These are phyloP conservation scores for Nomada fabriciana DNA, from an alignment of 2,888 invertebrate species.

Conservation along the genomic window DNA sequence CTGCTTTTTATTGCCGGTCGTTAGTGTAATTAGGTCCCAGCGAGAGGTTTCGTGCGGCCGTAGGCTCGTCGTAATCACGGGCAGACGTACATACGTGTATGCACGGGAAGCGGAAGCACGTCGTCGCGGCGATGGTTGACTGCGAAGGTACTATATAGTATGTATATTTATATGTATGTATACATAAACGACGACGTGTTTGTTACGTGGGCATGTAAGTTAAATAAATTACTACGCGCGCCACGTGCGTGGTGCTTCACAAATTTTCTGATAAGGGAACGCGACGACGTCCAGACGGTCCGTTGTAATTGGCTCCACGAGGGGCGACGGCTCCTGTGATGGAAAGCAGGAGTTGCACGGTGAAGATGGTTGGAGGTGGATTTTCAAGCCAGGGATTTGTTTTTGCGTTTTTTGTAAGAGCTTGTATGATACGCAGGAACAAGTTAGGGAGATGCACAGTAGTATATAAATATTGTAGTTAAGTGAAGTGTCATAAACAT, in stretches of 20 bases:
- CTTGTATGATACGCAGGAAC: no score
- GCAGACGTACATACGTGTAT: constrained; percentile 35
- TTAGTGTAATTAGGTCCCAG: constrained; percentile 72
- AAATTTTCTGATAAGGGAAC: constrained; percentile 44
- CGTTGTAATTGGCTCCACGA: constrained; percentile 32
- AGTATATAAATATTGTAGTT: no score
- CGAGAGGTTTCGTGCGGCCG: constrained; percentile 42
- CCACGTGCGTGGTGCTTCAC: constrained; percentile 18
- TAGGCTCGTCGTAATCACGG: constrained; percentile 53
- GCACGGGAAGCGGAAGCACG: constrained; percentile 47
- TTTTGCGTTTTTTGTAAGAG: no score
- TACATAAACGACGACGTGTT: constrained; percentile 13
- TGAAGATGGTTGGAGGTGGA: no score
- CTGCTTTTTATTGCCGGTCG: constrained; percentile 73
- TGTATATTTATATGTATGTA: no score
- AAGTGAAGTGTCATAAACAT: no score
- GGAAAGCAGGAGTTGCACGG: neutral
- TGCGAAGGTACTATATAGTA: constrained; percentile 2
- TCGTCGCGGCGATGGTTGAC: constrained; percentile 14
- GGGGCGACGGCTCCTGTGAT: neutral
- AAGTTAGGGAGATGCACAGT: no score
- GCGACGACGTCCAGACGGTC: constrained; percentile 19
- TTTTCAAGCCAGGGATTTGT: no score
- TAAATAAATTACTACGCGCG: constrained; percentile 46
- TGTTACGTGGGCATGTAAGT: constrained; percentile 42